Evolutionary conservation across 2,113 vertebrate genomes (phyloP).

Genomic region (Saccopteryx bilineata): DNA sequence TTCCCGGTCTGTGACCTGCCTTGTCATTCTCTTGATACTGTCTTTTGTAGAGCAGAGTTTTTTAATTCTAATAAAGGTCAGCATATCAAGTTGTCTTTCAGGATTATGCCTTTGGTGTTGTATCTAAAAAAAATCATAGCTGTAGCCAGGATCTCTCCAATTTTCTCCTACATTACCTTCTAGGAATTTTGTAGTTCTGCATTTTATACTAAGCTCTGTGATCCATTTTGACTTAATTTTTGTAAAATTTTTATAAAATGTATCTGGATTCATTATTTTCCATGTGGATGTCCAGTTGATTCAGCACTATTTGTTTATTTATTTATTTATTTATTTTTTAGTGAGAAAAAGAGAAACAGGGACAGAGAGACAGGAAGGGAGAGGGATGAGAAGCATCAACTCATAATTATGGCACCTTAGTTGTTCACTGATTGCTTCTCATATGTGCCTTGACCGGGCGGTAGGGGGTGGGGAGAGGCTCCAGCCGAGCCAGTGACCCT

Average conservation of each 20-base stretch:
- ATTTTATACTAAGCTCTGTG: too few relatives aligned
- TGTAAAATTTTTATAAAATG: not conserved
- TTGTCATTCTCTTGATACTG: not conserved
- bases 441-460: too few relatives aligned
- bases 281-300: not conserved
- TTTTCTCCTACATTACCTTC: too few relatives aligned
- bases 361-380: too few relatives aligned
- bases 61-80: conserved; percentile 16
- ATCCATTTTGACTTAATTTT: not conserved
- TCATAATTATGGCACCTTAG: too few relatives aligned
- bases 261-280: not conserved
- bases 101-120: not conserved
- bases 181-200: too few relatives aligned
- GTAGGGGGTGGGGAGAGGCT: too few relatives aligned
- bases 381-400: too few relatives aligned
- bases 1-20: not conserved
- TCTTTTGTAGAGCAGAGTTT: not conserved
- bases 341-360: too few relatives aligned
- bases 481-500: too few relatives aligned
- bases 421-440: too few relatives aligned
- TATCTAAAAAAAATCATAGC: conserved; percentile 3
- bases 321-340: too few relatives aligned
- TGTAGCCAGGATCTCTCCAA: not conserved
- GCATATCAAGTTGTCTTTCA: conserved; percentile 35
- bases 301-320: not conserved